phyloP scores from a whole-genome alignment of 2,113 vertebrate species.

The Callithrix jacchus region DNA sequence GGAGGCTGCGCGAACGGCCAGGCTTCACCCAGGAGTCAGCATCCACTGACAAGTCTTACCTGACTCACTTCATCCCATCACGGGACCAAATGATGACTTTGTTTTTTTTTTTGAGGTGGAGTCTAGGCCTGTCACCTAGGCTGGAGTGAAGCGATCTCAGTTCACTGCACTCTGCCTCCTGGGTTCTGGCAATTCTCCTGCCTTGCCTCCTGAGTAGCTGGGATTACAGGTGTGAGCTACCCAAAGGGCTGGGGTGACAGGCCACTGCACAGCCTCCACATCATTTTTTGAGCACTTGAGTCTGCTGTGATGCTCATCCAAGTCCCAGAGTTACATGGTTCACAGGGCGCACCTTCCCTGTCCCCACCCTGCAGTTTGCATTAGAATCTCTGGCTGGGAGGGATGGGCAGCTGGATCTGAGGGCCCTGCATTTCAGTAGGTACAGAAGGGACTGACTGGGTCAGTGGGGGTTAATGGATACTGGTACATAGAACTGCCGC shows the following conservation, averaged over 20 bases:
- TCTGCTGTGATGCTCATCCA: neutral
- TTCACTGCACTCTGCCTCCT: no score
- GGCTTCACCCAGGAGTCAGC: neutral
- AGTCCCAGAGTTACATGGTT: neutral
- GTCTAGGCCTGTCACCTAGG: no score
- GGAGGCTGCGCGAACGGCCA: neutral
- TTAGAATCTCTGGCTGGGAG: neutral
- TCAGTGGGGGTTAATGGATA: neutral
- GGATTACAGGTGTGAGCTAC: no score
- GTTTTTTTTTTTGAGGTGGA: no score
- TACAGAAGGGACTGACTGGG: no score
- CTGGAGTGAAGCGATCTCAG: no score
- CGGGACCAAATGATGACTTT: neutral
- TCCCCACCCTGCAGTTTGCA: neutral
- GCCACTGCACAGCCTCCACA: accelerated
- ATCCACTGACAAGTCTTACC: neutral
- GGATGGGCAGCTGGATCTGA: no score
- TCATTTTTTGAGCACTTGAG: neutral
- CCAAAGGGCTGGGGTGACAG: no score
- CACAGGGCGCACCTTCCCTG: neutral
- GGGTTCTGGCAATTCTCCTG: no score
- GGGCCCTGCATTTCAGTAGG: no score
- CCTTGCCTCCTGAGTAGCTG: no score
- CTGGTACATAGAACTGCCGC: neutral
- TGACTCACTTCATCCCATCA: neutral